Evolutionary conservation across 2,797 vertebrate species (phyloP), one percentile per base, ranked within the genome.

Genomic region (Pampus argenteus): DNA sequence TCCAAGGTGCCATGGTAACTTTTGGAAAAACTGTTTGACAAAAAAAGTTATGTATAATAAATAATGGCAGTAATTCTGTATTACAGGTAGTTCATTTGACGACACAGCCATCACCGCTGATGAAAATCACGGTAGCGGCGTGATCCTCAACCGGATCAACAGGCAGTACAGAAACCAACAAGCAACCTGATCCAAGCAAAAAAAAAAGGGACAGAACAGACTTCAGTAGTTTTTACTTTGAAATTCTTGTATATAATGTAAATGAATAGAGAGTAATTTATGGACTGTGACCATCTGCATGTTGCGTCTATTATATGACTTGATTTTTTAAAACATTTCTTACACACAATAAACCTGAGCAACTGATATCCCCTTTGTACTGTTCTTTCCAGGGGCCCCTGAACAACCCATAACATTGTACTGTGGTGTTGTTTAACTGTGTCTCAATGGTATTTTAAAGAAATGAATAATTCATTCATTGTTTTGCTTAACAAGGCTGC

Each of bases 121-220:
- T 13, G 93, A 93, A 78, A 73, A 86, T 0, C 45, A 57, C 1
- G 55, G 25, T 0, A 48, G 29, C 23, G 93, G 95, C 2, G 93
- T 94, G 34, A 60, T 94, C 36, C 82, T 91, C 65, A 95, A 95
- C 40, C 91, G 95, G 71, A 71, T 92, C 79, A 91, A 93, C 85
- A 76, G 70, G 2, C 81, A 81, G 25, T 8, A 72, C 47, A 86
- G 87, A 73, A 49, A 62, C 58, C 74, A 64, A 23, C 63, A 63
- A 14, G 15, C 3, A 0, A 14, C 65, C 42, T 87, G 63, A 89
- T 52, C 18, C 9, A 40, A 25, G 13, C 34, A 13, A 23, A 22
- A 36, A 25, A 7, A 44, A n/a, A 18, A n/a, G n/a, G n/a, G n/a
- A n/a, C n/a, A n/a, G 5, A 36, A 28, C 18, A 4, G 17, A 26